phyloP scores from a whole-genome alignment of 2,797 vertebrate species.

The Poecilia velifera region DNA sequence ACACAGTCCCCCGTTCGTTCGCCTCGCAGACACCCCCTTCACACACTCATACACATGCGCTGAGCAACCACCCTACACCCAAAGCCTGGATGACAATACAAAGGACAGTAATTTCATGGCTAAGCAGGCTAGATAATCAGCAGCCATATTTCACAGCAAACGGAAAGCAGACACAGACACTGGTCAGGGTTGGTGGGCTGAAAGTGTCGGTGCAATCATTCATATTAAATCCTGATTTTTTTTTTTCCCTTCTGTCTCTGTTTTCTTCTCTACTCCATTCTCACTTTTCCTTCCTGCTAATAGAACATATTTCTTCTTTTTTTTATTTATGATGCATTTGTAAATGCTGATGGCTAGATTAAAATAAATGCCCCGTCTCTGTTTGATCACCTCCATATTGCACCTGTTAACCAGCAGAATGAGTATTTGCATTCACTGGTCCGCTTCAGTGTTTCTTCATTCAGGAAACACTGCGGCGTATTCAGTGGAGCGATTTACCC shows the following conservation, averaged over 20 bases:
- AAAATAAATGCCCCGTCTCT: neutral
- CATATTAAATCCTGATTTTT: slow-evolving; percentile 32
- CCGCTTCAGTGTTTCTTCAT: slow-evolving; percentile 5
- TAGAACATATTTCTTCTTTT: no score
- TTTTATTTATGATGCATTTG: neutral
- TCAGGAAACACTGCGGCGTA: neutral
- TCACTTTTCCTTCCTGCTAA: no score
- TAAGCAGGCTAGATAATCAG: slow-evolving; percentile 76
- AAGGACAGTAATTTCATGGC: slow-evolving; percentile 75
- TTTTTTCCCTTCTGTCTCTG: neutral
- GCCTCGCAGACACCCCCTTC: slow-evolving; percentile 27
- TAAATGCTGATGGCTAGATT: neutral
- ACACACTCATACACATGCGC: slow-evolving; percentile 1
- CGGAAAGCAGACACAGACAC: slow-evolving; percentile 53
- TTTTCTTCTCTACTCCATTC: slow-evolving; percentile 11
- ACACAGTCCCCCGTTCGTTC: slow-evolving; percentile 50
- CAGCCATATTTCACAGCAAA: slow-evolving; percentile 67
- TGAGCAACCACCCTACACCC: slow-evolving; percentile 10
- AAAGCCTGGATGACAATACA: slow-evolving; percentile 60
- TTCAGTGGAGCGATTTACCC: slow-evolving; percentile 5
- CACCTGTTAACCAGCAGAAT: slow-evolving; percentile 2
- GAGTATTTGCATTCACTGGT: slow-evolving; percentile 10
- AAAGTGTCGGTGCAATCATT: slow-evolving; percentile 57
- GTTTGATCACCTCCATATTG: neutral
- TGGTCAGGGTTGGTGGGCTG: slow-evolving; percentile 52